Base-by-base conservation (phyloP, 2,797 vertebrate species). In the Coreius guichenoti region DNA sequence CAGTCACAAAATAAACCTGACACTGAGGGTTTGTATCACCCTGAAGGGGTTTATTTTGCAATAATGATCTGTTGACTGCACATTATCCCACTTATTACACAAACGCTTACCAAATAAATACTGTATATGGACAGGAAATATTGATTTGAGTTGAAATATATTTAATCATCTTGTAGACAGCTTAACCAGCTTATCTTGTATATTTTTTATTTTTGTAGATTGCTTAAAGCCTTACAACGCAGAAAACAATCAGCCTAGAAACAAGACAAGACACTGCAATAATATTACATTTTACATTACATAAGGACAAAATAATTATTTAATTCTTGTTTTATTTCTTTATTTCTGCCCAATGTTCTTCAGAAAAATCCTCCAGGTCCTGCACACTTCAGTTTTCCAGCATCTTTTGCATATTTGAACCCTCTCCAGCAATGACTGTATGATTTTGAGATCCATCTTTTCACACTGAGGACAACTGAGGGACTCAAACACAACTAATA, bases 41-140 rank as follows among this genome's bases (percentile, higher is more conserved):
- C 75, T 43, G 13, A 58, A 56, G 17, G 12, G 29, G 49, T 75
- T 76, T 33, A 76, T 76, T 76, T 36, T 54, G 73, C 12, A 76
- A 58, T n/a, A 39, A 58, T 78, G 54, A 36, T 23, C 33, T 58
- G 54, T 4, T 39, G 75, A 61, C 75, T 61, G 14, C 7, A 78
- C 33, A 78, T 19, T n/a, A 78, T 58, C 14, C 1, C 4, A 58
- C 23, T 23, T 58, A 77, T 39, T 77, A 26, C 33, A 61, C 14
- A 19, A 43, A 23, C 26, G 4, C 33, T 19, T 61, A 58, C 23
- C 33, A 61, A 26, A 77, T 43, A 77, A 61, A 77, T 26, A 65
- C 61, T 29, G 26, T 31, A 26, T 6, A 39, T 39, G 33, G 3
- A 56, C 31, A 56, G 8, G 7, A 56, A 39, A n/a, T 56, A 76